Evolutionary conservation across 2,888 invertebrate genomes (phyloP), one percentile per base, ranked within the genome.

Genomic region (Polydesmus complanatus): DNA sequence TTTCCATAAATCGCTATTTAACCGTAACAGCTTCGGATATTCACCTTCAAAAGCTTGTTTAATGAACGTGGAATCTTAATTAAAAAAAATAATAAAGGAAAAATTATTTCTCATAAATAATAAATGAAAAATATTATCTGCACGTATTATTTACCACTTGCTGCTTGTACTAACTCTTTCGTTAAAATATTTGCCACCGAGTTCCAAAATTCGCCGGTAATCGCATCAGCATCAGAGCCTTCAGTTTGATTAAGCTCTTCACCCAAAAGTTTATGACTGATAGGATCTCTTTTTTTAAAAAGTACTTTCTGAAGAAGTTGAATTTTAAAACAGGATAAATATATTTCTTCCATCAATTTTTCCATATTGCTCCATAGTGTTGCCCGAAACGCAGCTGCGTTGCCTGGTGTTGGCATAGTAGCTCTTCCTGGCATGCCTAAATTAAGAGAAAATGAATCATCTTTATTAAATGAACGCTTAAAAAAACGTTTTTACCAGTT

Each of bases 311-410:
- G 78, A 27, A 80, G 69, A 64, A 75, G 73, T 58, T 73, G 72
- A 1, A 74, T 68, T 69, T 73, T 68, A 27, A 71, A 70, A 68
- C 73, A 74, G 18, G 72, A 65, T 18, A 70, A 68, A 64, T 73
- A 73, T 53, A 77, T 73, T 62, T 83, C 82, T 70, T 87, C 86
- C 70, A 92, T 86, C 8, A 90, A 75, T 73, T 85, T 86, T 70
- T 94, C 92, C 69, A 95, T 80, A 68, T 89, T 90, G 63, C 85
- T 83, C 93, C 94, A 95, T 3, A 95, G 79, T 69, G 86, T 79
- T 50, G 78, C 80, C 64, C 84, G 74, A 67, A 84, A 79, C 57
- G 80, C 77, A 26, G 80, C 77, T 8, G 79, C 77, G 65, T 80
- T 78, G 8, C 79, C 79, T 50, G 78, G 75, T 1, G 78, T 74